A percentile compares a stretch with the other conserved stretches of the same genome.
Evolutionary conservation across 2,888 invertebrate species (phyloP).

Genomic region (Eurytoma californica): DNA sequence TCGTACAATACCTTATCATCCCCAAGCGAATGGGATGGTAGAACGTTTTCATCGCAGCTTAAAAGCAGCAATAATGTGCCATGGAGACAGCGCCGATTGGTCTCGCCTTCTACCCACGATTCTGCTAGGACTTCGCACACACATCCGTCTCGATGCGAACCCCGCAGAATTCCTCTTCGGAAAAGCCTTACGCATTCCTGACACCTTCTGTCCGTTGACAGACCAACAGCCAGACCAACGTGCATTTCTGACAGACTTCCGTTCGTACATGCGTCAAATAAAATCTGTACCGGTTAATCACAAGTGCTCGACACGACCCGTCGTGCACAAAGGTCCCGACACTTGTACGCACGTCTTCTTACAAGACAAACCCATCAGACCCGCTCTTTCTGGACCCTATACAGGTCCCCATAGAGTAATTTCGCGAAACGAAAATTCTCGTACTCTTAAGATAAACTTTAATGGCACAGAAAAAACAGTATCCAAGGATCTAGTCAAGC

Average conservation of each 20-base stretch:
- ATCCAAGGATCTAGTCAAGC: background rate
- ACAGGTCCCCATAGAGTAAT: background rate
- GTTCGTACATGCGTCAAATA: background rate
- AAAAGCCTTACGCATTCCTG: too few relatives aligned
- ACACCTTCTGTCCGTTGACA: background rate
- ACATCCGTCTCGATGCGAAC: too few relatives aligned
- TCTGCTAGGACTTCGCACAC: background rate
- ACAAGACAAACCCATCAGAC: background rate
- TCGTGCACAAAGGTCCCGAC: background rate
- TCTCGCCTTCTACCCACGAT: background rate
- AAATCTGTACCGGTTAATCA: background rate
- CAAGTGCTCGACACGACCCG: too few relatives aligned
- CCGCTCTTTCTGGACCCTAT: background rate
- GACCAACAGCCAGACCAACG: background rate
- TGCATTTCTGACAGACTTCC: background rate
- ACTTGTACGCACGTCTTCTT: background rate
- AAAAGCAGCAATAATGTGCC: background rate
- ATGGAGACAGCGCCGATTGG: background rate
- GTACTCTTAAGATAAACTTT: background rate
- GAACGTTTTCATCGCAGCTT: background rate
- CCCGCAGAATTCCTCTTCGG: too few relatives aligned
- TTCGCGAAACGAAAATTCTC: background rate
- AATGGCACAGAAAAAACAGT: background rate
- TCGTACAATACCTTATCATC: background rate
- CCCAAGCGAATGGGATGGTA: background rate